Evolutionary conservation across 1,140 invertebrate species (phyloP).

Genomic region (Oppia nitens): DNA sequence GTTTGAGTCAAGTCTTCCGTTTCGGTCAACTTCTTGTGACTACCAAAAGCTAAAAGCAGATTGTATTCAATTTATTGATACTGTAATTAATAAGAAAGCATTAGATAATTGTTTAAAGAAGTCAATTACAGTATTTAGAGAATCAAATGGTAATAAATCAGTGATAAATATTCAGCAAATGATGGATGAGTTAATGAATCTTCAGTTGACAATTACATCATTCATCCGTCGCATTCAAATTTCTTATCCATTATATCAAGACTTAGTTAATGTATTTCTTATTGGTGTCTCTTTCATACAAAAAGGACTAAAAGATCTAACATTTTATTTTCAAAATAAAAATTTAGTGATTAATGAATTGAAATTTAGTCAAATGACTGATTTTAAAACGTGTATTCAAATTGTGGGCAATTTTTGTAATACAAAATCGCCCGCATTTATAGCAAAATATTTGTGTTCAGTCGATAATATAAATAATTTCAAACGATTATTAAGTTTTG

Average conservation of each 20-base stretch:
- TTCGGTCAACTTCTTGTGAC: background rate
- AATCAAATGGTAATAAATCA: background rate
- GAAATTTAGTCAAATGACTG: background rate
- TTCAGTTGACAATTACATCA: background rate
- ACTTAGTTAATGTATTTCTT: slow-evolving; percentile 12
- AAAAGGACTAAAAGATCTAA: slow-evolving; percentile 8
- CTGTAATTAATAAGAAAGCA: slow-evolving; percentile 3
- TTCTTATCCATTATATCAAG: slow-evolving; percentile 11
- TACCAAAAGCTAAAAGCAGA: slow-evolving; percentile 13
- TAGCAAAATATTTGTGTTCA: background rate
- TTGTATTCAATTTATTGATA: slow-evolving; percentile 8
- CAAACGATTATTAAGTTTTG: background rate
- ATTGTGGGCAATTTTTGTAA: background rate
- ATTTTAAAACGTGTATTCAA: background rate
- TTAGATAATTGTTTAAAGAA: background rate
- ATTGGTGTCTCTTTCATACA: slow-evolving; percentile 8
- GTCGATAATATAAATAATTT: background rate
- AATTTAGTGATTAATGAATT: background rate
- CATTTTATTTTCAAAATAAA: slow-evolving; percentile 1
- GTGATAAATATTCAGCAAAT: background rate
- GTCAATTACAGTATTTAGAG: background rate
- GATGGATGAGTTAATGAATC: background rate
- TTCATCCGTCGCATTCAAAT: slow-evolving; percentile 10
- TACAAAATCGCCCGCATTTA: background rate
- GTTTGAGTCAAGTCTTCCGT: background rate